A percentile compares a stretch with the other conserved stretches of the same genome.
Evolutionary conservation across 2,888 invertebrate species (phyloP).

Genomic region (Polyploca ridens): DNA sequence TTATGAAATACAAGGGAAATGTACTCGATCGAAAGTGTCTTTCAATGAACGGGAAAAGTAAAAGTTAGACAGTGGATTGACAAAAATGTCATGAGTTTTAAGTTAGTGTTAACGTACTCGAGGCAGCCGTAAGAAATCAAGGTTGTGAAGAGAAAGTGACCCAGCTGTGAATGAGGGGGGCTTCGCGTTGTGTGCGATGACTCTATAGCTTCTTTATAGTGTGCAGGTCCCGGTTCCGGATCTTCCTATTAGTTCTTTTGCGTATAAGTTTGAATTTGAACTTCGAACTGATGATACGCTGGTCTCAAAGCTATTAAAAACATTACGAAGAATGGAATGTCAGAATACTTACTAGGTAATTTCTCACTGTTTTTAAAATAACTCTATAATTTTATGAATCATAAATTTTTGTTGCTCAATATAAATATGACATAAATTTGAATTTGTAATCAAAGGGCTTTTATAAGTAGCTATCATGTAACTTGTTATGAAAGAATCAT

Average conservation of each 20-base stretch:
- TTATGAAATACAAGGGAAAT: conserved; percentile 49
- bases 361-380: background rate
- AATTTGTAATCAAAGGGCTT: background rate
- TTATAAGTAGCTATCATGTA: background rate
- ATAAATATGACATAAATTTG: background rate
- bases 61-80: conserved; percentile 69
- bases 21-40: conserved; percentile 35
- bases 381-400: too few species aligned
- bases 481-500: background rate
- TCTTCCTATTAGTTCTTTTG: conserved; percentile 6
- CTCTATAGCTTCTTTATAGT: conserved; percentile 48
- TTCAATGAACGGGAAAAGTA: conserved; percentile 67
- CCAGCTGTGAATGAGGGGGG: conserved; percentile 55
- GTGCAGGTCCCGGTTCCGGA: conserved; percentile 26
- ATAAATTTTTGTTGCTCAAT: too few species aligned
- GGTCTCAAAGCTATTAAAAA: background rate
- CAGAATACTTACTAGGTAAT: background rate
- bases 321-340: background rate
- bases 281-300: background rate
- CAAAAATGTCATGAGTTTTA: conserved; percentile 69
- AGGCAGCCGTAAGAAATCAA: conserved; percentile 70
- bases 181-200: conserved; percentile 47
- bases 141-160: conserved; percentile 81
- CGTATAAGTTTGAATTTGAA: conserved; percentile 3
- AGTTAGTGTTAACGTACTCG: conserved; percentile 64